Evolutionary conservation across 2,797 vertebrate species (phyloP), one percentile per base, ranked within the genome.

Genomic region (Anisognathus igniventris): DNA sequence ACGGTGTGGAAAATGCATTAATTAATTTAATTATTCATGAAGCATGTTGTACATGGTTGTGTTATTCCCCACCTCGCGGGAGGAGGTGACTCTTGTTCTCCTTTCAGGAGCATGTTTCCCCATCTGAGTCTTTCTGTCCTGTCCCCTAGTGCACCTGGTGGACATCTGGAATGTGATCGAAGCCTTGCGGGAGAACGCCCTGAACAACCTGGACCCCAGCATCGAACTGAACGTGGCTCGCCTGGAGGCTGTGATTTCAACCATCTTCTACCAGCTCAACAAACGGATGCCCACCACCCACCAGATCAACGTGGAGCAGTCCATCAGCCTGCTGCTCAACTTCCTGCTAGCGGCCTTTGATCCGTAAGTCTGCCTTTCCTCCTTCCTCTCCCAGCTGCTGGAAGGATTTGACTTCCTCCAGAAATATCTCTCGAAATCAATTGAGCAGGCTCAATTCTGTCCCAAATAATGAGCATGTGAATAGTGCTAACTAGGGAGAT

Each of bases 161-260:
- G 99, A 99, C 97, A 99, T 99, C 92, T 99, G 99, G 99, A 99
- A 99, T 9, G 97, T 99, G 94, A 99, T 99, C 39, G 99, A 99
- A 98, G 99, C 99, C 48, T 98, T 99, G 96, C 96, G 99, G 85
- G 99, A 99, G 97, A 99, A 99, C 2, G 98, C 99, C 25, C 97
- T 99, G 87, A 99, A 99, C 98, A 98, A 98, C 96, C 97, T 99
- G 98, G 99, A 99, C 85, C 98, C 98, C 94, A 98, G 67, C 95
- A 97, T 98, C 1, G 99, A 99, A 77, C 98, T 99, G 95, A 98
- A 98, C 1, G 98, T 99, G 97, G 98, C 99, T 88, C 99, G 98
- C 72, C 97, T 99, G 53, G 99, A 99, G 95, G 99, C 99, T 74
- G 98, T 99, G 80, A 97, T 99, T 66, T 99, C 99, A 88, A 99